Evolutionary conservation across 2,888 invertebrate genomes (phyloP).

Genomic region (Zygogramma bicolorata): DNA sequence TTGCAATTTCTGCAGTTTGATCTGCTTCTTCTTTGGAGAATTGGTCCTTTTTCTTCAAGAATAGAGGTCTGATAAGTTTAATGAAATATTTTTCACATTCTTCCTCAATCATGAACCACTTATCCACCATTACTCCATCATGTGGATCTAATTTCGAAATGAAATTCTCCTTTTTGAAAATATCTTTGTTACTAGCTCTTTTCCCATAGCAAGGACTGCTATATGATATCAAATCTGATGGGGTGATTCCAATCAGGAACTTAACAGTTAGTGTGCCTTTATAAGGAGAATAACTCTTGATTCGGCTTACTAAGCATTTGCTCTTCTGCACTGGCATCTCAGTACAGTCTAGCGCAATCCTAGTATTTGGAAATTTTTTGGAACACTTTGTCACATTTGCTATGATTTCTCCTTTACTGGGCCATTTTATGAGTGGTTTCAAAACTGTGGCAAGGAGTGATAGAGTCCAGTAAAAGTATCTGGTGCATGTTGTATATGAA

Average conservation of each 20-base stretch:
- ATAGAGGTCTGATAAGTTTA: conserved; percentile 39
- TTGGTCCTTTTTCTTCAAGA: conserved; percentile 30
- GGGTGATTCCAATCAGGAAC: conserved; percentile 15
- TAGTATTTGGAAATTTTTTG: conserved; percentile 5
- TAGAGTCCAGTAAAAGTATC: conserved; percentile 17
- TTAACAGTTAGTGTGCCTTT: conserved; percentile 7
- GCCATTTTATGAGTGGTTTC: conserved; percentile 17
- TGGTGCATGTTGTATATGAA: conserved; percentile 13
- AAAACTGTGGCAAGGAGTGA: conserved; percentile 15
- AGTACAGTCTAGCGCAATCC: conserved; percentile 14
- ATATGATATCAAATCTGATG: conserved; percentile 15
- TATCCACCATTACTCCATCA: conserved; percentile 52
- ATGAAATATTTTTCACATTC: conserved; percentile 35
- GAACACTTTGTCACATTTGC: conserved; percentile 14
- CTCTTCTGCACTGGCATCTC: conserved; percentile 17
- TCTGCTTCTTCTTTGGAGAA: conserved; percentile 4
- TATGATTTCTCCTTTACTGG: conserved; percentile 1
- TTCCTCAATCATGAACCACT: conserved; percentile 51
- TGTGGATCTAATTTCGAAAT: conserved; percentile 22
- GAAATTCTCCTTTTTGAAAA: conserved; percentile 21
- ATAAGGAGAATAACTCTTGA: conserved; percentile 15
- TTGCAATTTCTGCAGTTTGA: neutral
- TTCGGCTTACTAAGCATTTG: conserved; percentile 16
- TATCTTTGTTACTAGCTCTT: conserved; percentile 13
- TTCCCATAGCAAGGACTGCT: conserved; percentile 3